phyloP scores from a whole-genome alignment of 2,797 vertebrate species.

The Crypturellus tataupa region DNA sequence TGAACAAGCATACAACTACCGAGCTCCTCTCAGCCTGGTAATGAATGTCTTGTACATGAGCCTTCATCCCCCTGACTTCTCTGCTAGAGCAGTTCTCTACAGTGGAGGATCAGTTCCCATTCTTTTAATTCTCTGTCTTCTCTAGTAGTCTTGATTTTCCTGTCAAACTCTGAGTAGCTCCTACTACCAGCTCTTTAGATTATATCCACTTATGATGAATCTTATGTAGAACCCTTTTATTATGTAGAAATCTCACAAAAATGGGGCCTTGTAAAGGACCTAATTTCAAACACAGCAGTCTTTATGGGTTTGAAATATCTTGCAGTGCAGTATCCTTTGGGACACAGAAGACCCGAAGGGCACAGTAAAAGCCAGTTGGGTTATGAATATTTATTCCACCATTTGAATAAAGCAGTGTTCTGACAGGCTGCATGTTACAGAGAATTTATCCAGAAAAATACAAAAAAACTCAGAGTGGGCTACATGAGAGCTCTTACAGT shows the following conservation, averaged over 20 bases:
- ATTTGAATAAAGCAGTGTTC: neutral
- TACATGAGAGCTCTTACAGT: neutral
- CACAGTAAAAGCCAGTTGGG: neutral
- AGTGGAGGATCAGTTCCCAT: neutral
- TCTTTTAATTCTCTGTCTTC: neutral
- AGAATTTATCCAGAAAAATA: constrained; percentile 3
- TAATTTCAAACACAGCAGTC: neutral
- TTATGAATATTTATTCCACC: neutral
- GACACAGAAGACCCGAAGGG: neutral
- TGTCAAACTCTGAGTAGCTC: neutral
- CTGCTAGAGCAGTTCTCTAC: neutral
- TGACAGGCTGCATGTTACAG: neutral
- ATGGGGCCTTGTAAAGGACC: neutral
- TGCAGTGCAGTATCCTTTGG: neutral
- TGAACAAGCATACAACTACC: neutral
- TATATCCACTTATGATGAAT: neutral
- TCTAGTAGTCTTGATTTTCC: neutral
- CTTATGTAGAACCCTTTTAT: neutral
- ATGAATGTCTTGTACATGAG: rapidly evolving
- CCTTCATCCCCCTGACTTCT: neutral
- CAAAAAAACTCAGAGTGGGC: neutral
- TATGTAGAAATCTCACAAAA: neutral
- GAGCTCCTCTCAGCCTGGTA: neutral
- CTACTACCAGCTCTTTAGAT: neutral
- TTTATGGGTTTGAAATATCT: neutral